phyloP scores from a whole-genome alignment of 2,797 vertebrate species.

The Centroberyx gerrardi region DNA sequence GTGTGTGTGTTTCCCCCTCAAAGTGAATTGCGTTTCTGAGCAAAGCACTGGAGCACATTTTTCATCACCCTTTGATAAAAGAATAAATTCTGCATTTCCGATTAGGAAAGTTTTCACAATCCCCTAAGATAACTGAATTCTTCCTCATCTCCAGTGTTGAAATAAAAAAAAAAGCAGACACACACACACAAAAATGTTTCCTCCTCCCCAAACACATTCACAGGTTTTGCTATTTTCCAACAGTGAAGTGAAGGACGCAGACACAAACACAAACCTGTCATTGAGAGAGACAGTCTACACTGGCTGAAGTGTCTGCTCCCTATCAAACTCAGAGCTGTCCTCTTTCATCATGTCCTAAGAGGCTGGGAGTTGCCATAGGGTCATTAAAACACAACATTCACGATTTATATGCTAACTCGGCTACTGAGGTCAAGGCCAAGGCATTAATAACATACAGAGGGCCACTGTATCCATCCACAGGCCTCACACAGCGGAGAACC shows the following conservation, averaged over 20 bases:
- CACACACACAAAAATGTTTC: neutral
- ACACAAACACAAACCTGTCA: slow-evolving; percentile 19
- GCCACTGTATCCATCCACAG: slow-evolving; percentile 50
- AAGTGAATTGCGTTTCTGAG: slow-evolving; percentile 14
- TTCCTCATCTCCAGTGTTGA: neutral
- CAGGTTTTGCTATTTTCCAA: neutral
- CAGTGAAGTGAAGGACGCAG: slow-evolving; percentile 7
- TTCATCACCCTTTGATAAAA: slow-evolving; percentile 14
- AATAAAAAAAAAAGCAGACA: neutral
- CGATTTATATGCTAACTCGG: slow-evolving; percentile 76
- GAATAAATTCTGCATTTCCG: neutral
- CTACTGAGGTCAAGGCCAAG: slow-evolving; percentile 73
- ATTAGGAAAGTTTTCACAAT: neutral
- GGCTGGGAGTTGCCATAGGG: slow-evolving; percentile 72
- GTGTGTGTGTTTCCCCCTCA: slow-evolving; percentile 26
- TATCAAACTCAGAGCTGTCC: slow-evolving; percentile 65
- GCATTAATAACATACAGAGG: slow-evolving; percentile 69
- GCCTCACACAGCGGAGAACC: slow-evolving; percentile 39
- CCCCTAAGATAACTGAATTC: neutral
- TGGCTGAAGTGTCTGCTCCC: slow-evolving; percentile 55
- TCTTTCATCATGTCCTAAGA: slow-evolving; percentile 72
- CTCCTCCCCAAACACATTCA: neutral
- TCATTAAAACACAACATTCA: slow-evolving; percentile 75
- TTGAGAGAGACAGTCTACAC: neutral
- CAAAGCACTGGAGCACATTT: slow-evolving; percentile 33